Conservation (phyloP, 2,113 vertebrate genomes). For the Melanerpes aurifrons region DNA sequence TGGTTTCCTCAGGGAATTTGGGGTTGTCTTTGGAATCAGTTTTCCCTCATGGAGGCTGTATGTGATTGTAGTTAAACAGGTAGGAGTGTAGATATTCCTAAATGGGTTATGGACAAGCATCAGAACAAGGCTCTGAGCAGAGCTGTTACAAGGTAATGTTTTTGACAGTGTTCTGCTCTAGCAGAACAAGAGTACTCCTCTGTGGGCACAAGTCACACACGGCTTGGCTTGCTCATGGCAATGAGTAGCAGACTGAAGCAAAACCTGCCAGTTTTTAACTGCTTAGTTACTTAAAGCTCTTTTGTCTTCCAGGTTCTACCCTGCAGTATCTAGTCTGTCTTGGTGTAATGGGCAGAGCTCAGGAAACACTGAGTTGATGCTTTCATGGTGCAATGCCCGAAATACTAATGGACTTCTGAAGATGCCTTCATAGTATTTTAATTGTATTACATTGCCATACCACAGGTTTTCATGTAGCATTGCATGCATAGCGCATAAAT, state of each 20-base stretch:
- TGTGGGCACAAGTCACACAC: neutral
- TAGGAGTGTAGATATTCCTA: neutral
- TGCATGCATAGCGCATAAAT: neutral
- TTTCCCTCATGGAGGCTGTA: neutral
- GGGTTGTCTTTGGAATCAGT: neutral
- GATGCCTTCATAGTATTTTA: neutral
- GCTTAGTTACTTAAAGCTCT: neutral
- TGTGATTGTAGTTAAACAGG: neutral
- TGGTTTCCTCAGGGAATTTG: neutral
- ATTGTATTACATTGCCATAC: neutral
- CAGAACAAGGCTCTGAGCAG: neutral
- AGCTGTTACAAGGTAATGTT: neutral
- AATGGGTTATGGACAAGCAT: neutral
- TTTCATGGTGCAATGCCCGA: neutral
- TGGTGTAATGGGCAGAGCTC: neutral
- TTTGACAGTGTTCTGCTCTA: neutral
- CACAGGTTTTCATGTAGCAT: neutral
- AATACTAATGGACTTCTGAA: neutral
- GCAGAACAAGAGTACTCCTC: neutral
- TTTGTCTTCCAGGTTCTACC: neutral
- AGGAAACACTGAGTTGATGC: accelerated
- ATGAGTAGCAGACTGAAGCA: accelerated
- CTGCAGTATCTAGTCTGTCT: neutral
- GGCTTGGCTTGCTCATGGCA: neutral
- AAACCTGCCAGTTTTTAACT: neutral